These are phyloP conservation scores for Leptinotarsa texana DNA, from an alignment of 1,140 invertebrate species.

Conservation along the genomic window DNA sequence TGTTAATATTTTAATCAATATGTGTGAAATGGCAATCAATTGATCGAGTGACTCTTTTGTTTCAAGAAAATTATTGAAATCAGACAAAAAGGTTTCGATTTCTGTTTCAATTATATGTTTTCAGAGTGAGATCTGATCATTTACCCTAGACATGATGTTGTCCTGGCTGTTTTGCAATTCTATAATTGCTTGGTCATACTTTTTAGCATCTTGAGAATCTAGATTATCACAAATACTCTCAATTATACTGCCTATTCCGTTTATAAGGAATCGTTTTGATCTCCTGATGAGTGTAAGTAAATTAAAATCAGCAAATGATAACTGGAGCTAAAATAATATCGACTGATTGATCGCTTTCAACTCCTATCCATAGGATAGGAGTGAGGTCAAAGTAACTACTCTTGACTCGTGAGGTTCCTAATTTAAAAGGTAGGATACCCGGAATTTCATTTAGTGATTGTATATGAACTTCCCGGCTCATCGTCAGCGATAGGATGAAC, in stretches of 20 bases:
- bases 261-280: not conserved
- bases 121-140: not conserved
- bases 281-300: not conserved
- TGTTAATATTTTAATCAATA: not conserved
- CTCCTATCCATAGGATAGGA: not conserved
- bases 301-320: not conserved
- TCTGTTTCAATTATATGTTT: not conserved
- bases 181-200: not conserved
- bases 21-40: not conserved
- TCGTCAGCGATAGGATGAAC: not conserved
- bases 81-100: not conserved
- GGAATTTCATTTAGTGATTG: not conserved
- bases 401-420: not conserved
- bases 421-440: not conserved
- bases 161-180: not conserved
- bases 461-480: not conserved
- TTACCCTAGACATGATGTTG: not conserved
- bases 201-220: not conserved
- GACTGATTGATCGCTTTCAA: not conserved
- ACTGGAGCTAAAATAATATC: not conserved
- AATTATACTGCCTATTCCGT: not conserved
- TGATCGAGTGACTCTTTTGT: not conserved
- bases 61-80: not conserved
- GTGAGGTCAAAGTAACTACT: not conserved
- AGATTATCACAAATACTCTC: not conserved